Evolutionary conservation across 2,113 vertebrate genomes (phyloP).

Genomic region (Ameiurus melas): DNA sequence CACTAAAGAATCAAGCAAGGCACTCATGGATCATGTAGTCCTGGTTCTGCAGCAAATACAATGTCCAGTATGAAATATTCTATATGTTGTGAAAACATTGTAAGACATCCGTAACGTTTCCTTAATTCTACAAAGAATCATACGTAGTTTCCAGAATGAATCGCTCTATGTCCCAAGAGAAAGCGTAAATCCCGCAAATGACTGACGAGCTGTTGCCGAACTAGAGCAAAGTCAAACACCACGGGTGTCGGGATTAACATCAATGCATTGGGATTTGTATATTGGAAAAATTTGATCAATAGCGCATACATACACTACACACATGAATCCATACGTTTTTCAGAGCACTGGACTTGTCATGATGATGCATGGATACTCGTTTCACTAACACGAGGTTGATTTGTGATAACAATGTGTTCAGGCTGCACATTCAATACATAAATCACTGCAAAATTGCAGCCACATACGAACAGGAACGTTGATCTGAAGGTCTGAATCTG

Average conservation of each 20-base stretch:
- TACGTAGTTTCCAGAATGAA: not conserved
- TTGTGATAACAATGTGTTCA: constrained; percentile 62
- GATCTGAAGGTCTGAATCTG: not conserved
- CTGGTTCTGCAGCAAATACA: not conserved
- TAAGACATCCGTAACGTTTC: not conserved
- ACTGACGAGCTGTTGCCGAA: constrained; percentile 61
- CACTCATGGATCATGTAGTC: not conserved
- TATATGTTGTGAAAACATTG: not conserved
- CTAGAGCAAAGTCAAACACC: constrained; percentile 49
- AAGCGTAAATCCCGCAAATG: constrained; percentile 34
- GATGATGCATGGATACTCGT: constrained; percentile 61
- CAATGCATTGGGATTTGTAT: constrained; percentile 51
- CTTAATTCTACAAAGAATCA: not conserved
- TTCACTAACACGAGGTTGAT: constrained; percentile 54
- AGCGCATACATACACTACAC: constrained; percentile 46
- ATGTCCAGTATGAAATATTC: not conserved
- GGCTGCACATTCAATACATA: constrained; percentile 45
- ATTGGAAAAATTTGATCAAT: constrained; percentile 44
- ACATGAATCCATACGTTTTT: constrained; percentile 4
- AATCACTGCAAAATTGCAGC: constrained; percentile 41
- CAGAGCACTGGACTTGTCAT: constrained; percentile 55
- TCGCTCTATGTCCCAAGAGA: not conserved
- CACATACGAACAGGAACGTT: not conserved
- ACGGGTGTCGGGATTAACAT: constrained; percentile 55
- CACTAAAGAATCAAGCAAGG: not conserved